Conservation (phyloP, 2,888 invertebrate species). For the Xestia rhomboidea region DNA sequence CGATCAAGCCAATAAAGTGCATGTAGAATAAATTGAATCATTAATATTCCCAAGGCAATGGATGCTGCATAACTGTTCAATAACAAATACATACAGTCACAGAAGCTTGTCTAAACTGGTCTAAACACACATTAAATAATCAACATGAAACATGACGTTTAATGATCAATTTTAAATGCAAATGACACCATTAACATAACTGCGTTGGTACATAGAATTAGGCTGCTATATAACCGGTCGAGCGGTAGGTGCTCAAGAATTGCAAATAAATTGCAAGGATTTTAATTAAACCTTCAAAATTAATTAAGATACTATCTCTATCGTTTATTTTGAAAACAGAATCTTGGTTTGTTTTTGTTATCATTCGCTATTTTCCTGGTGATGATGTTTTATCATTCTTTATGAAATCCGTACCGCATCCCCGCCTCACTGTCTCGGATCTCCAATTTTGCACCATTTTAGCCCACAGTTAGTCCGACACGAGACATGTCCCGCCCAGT, state of each 20-base stretch:
- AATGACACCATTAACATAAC: constrained; percentile 26
- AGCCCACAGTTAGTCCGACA: too few species aligned
- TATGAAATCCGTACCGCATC: too few species aligned
- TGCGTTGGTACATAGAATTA: constrained; percentile 9
- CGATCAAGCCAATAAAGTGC: constrained; percentile 21
- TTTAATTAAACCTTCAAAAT: constrained; percentile 27
- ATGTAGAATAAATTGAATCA: constrained; percentile 2
- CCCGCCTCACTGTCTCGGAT: too few species aligned
- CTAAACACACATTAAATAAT: constrained; percentile 23
- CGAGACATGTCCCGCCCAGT: too few species aligned
- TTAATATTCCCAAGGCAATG: constrained; percentile 44
- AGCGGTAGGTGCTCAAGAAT: background rate
- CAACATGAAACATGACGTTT: constrained; percentile 9
- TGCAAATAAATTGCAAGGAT: constrained; percentile 33
- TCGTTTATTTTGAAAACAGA: background rate
- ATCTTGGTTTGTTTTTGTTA: background rate
- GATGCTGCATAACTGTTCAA: constrained; percentile 7
- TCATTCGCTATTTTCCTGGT: background rate
- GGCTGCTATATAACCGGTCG: constrained; percentile 10
- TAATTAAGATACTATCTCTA: background rate
- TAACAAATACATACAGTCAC: background rate
- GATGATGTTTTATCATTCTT: background rate
- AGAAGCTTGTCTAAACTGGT: constrained; percentile 15
- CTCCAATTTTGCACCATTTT: too few species aligned
- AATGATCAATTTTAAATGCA: constrained; percentile 22